Evolutionary conservation across 2,797 vertebrate species (phyloP).

Genomic region (Acanthis flammea): DNA sequence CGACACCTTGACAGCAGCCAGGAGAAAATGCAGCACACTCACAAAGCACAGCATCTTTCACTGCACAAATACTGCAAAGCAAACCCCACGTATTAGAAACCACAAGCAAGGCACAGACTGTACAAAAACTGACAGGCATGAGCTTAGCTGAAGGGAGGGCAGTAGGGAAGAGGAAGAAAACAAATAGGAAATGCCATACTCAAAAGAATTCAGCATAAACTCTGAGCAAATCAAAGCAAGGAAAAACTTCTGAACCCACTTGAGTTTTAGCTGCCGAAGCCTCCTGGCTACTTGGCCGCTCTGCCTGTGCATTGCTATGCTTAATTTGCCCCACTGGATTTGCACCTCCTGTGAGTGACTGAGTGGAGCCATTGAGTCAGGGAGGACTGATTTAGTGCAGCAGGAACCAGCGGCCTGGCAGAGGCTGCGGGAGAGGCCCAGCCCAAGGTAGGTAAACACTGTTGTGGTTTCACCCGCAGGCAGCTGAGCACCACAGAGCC

Average conservation of each 20-base stretch:
- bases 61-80: not conserved
- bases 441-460: constrained; percentile 48
- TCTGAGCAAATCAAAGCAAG: constrained; percentile 13
- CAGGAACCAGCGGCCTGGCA: constrained; percentile 65
- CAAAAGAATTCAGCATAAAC: constrained; percentile 22
- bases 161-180: constrained; percentile 27
- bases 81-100: not conserved
- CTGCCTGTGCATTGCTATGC: not conserved
- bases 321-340: constrained; percentile 61
- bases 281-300: not conserved
- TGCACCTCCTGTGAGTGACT: constrained; percentile 60
- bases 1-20: not conserved
- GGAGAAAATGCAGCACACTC: not conserved
- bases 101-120: not conserved
- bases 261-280: constrained; percentile 35
- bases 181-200: constrained; percentile 43
- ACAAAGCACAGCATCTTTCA: not conserved
- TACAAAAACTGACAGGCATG: not conserved
- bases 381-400: constrained; percentile 62
- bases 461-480: not conserved
- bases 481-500: not conserved
- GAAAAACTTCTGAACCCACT: constrained; percentile 23
- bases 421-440: constrained; percentile 53
- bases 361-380: constrained; percentile 58
- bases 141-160: not conserved